These are phyloP conservation scores for Heliconius himera DNA, from an alignment of 1,140 invertebrate genomes.

Conservation along the genomic window DNA sequence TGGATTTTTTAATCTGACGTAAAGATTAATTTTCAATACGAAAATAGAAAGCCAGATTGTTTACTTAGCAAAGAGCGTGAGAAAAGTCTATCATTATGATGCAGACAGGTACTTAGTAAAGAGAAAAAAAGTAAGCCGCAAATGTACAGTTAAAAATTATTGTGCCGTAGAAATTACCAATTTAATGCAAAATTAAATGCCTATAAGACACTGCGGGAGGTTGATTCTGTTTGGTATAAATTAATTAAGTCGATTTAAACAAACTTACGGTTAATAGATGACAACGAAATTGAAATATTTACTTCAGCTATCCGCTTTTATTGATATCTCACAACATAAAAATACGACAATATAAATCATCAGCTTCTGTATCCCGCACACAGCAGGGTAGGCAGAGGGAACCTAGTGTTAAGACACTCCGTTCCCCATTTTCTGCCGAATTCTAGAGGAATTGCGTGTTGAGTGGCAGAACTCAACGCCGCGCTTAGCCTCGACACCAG, in stretches of 20 bases:
- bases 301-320: background rate
- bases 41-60: slow-evolving; percentile 71
- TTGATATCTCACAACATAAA: background rate
- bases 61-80: slow-evolving; percentile 70
- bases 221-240: slow-evolving; percentile 76
- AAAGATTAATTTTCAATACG: slow-evolving; percentile 43
- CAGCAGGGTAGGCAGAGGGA: too few species aligned
- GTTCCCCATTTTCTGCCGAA: too few species aligned
- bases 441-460: too few species aligned
- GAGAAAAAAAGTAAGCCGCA: slow-evolving; percentile 67
- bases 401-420: too few species aligned
- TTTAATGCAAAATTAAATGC: slow-evolving; percentile 78
- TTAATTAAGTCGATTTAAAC: slow-evolving; percentile 77
- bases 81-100: slow-evolving; percentile 63
- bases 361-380: too few species aligned
- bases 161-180: slow-evolving; percentile 79
- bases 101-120: slow-evolving; percentile 48
- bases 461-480: too few species aligned
- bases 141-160: slow-evolving; percentile 77
- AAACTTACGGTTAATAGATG: slow-evolving; percentile 55
- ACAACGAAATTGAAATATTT: slow-evolving; percentile 68
- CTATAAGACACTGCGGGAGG: slow-evolving; percentile 65
- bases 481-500: too few species aligned
- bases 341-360: too few species aligned
- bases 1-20: slow-evolving; percentile 41